These are phyloP conservation scores for Ooceraea biroi DNA, from an alignment of 1,140 invertebrate species.

Conservation along the genomic window DNA sequence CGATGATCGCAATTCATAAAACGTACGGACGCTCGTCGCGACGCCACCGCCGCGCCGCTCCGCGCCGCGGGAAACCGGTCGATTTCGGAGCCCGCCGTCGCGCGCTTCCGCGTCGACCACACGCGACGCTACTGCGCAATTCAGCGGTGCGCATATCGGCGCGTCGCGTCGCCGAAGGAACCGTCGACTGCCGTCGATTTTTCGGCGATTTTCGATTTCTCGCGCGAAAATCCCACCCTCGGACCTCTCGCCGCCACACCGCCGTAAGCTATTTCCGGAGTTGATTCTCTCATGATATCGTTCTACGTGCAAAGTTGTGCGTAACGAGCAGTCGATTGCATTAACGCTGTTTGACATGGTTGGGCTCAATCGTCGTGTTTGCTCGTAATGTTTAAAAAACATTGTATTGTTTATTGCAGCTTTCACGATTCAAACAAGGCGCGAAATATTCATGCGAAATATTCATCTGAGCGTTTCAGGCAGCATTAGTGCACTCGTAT, in stretches of 20 bases:
- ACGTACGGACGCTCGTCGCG: not conserved
- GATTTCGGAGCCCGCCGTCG: constrained; percentile 45
- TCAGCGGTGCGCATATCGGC: constrained; percentile 28
- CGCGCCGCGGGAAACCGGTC: constrained; percentile 57
- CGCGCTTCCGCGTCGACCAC: constrained; percentile 40
- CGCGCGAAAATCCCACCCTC: not conserved
- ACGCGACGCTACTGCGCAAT: constrained; percentile 73
- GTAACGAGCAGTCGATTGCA: no score
- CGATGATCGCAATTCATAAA: not conserved
- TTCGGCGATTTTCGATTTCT: not conserved
- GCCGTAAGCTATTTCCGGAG: constrained; percentile 24
- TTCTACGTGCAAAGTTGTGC: not conserved
- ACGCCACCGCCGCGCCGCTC: not conserved
- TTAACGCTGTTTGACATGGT: no score
- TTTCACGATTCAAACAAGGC: no score
- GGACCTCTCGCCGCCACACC: not conserved
- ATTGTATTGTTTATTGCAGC: no score
- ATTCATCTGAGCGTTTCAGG: no score
- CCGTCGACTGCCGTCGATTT: constrained; percentile 1
- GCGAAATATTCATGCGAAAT: no score
- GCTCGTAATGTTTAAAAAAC: no score
- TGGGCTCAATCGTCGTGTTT: no score
- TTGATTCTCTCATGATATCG: not conserved
- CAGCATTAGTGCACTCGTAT: no score
- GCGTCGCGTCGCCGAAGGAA: not conserved